Evolutionary conservation across 1,140 invertebrate species (phyloP), one percentile per base, ranked within the genome.

Genomic region (Eumeta japonica): DNA sequence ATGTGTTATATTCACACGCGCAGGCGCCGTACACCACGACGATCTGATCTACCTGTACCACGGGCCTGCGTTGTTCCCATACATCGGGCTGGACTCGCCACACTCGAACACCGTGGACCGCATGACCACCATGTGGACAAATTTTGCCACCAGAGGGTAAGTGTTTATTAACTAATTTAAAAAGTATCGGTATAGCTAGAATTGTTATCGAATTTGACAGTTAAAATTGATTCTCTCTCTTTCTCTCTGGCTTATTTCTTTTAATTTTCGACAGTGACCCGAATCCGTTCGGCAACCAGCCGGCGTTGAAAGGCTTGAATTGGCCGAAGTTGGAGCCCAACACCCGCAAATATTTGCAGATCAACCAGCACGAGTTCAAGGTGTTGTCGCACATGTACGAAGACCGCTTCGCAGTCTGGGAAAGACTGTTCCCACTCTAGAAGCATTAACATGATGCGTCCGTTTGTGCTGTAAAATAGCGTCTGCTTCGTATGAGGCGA

Each of bases 11-110:
- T n/a, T n/a, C n/a, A n/a, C n/a, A n/a, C n/a, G n/a, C n/a, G 10
- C 44, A 66, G 65, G 52, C 1, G 62, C 54, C 0, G 54, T 55
- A 3, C 65, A 70, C 41, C 62, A 66, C 43, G 62, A 70, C 27
- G 62, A 70, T 33, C 41, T 63, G 18, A 53, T 70, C 24, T 66
- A 66, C 40, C 15, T 65, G 19, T 63, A 62, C 45, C 43, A 52
- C 2, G 39, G 62, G 37, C 51, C 49, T 24, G 53, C 44, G 41
- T 37, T 43, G 0, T 63, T 55, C 47, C 64, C 60, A 5, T 43
- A 41, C 36, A 57, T 68, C 35, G 28, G 36, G 2, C 14, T 14
- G 3, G 39, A 41, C 32, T 53, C 50, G 12, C 28, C 28, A 0
- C 58, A 65, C 39, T 43, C 55, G 3, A 12, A 43, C 2, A 39